A percentile compares a stretch with the other conserved stretches of the same genome.
Evolutionary conservation across 2,797 vertebrate species (phyloP).

Genomic region (Alosa sapidissima): DNA sequence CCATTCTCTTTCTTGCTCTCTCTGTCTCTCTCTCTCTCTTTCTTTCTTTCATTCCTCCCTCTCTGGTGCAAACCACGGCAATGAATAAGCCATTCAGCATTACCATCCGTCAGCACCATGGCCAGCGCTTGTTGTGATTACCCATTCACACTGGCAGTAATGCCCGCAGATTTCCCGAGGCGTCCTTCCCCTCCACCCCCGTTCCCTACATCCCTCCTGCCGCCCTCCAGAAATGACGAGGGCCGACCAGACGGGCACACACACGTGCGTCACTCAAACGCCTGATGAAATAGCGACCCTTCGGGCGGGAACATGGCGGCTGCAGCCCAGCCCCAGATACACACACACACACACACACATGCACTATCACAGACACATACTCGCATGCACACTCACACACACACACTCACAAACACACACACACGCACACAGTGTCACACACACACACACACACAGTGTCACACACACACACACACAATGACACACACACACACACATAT

Average conservation of each 20-base stretch:
- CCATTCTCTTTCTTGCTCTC: too few relatives aligned
- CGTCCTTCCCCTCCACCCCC: background rate
- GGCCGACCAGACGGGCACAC: background rate
- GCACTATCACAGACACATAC: too few relatives aligned
- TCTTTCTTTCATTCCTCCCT: background rate
- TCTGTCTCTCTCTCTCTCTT: background rate
- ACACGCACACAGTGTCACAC: background rate
- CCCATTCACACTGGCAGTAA: conserved; percentile 52
- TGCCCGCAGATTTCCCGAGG: conserved; percentile 31
- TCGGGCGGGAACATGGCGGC: conserved; percentile 25
- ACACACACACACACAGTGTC: background rate
- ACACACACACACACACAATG: too few relatives aligned
- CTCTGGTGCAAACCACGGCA: conserved; percentile 19
- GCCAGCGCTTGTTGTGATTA: conserved; percentile 55
- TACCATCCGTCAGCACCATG: conserved; percentile 50
- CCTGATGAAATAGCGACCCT: conserved; percentile 50
- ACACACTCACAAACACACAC: background rate
- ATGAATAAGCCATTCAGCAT: conserved; percentile 58
- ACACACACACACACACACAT: too few relatives aligned
- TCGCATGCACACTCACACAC: too few relatives aligned
- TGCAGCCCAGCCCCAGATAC: conserved; percentile 16
- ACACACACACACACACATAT: background rate
- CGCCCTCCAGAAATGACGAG: background rate
- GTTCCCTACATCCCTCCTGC: background rate
- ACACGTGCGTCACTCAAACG: conserved; percentile 36